Evolutionary conservation across 2,113 vertebrate genomes (phyloP).

Genomic region (Aix galericulata): DNA sequence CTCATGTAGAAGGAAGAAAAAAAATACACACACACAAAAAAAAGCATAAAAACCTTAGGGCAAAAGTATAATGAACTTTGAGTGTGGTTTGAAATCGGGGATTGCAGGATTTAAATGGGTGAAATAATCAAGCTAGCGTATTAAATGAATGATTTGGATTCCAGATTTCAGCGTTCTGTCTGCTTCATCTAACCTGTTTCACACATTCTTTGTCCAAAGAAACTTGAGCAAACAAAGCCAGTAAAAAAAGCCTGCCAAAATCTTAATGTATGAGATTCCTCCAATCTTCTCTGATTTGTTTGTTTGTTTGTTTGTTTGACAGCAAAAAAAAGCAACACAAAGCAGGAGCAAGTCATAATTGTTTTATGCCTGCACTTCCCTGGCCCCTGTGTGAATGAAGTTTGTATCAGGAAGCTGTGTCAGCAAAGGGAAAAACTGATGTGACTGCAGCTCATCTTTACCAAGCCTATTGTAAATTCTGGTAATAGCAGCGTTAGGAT

Average conservation of each 20-base stretch:
- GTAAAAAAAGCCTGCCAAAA: not conserved
- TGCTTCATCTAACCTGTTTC: not conserved
- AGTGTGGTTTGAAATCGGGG: not conserved
- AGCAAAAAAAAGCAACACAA: not conserved
- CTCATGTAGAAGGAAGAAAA: not conserved
- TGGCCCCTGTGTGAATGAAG: not conserved
- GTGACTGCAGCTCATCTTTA: not conserved
- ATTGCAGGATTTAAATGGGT: not conserved
- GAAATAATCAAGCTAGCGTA: not conserved
- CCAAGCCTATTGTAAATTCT: not conserved
- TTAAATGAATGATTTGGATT: not conserved
- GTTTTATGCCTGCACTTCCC: not conserved
- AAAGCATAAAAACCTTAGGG: not conserved
- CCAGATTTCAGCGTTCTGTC: not conserved
- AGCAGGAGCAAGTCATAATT: not conserved
- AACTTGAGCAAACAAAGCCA: not conserved
- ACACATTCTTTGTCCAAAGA: not conserved
- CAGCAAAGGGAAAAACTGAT: conserved; percentile 32
- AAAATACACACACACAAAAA: not conserved
- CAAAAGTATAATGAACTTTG: not conserved
- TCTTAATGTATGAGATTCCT: not conserved
- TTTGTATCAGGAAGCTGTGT: not conserved
- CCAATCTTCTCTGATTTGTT: not conserved
- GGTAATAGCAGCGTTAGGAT: not conserved
- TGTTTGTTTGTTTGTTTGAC: not conserved